Evolutionary conservation across 1,140 invertebrate genomes (phyloP).

Genomic region (Drosophila obscura): DNA sequence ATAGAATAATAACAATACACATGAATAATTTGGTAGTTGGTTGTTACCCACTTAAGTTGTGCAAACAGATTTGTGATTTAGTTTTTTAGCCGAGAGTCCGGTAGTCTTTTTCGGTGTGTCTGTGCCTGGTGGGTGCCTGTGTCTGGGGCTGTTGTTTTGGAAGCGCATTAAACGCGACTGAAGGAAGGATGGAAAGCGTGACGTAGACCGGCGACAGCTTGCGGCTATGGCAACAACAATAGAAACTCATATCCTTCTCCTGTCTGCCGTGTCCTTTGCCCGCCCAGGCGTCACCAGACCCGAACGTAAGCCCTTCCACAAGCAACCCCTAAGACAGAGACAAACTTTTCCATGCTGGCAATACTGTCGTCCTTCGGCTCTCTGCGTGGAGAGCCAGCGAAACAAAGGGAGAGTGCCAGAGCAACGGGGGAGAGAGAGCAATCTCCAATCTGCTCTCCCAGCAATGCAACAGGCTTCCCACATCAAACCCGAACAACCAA

Average conservation of each 20-base stretch:
- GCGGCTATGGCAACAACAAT: slow-evolving; percentile 65
- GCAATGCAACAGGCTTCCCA: slow-evolving; percentile 59
- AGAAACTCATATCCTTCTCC: slow-evolving; percentile 59
- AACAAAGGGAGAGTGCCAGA: not conserved
- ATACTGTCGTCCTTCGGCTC: slow-evolving; percentile 29
- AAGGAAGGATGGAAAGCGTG: slow-evolving; percentile 62
- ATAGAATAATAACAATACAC: slow-evolving; percentile 28
- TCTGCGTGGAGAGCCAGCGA: not conserved
- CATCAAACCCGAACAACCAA: slow-evolving; percentile 61
- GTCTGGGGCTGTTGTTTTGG: slow-evolving; percentile 43
- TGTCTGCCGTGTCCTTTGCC: slow-evolving; percentile 35
- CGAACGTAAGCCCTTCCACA: slow-evolving; percentile 8
- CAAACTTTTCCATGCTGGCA: slow-evolving; percentile 56
- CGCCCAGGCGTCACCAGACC: slow-evolving; percentile 1
- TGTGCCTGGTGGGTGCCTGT: too few species aligned
- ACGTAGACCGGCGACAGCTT: slow-evolving; percentile 75
- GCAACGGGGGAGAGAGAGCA: not conserved
- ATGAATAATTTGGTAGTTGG: slow-evolving; percentile 33
- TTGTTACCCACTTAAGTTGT: slow-evolving; percentile 54
- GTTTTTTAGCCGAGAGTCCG: slow-evolving; percentile 17
- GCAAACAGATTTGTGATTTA: slow-evolving; percentile 50
- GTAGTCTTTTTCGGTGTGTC: not conserved
- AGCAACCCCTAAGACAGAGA: slow-evolving; percentile 40
- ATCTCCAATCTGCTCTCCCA: slow-evolving; percentile 7
- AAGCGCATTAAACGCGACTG: slow-evolving; percentile 69